phyloP scores from a whole-genome alignment of 2,888 invertebrate genomes.

The Nomada fabriciana region DNA sequence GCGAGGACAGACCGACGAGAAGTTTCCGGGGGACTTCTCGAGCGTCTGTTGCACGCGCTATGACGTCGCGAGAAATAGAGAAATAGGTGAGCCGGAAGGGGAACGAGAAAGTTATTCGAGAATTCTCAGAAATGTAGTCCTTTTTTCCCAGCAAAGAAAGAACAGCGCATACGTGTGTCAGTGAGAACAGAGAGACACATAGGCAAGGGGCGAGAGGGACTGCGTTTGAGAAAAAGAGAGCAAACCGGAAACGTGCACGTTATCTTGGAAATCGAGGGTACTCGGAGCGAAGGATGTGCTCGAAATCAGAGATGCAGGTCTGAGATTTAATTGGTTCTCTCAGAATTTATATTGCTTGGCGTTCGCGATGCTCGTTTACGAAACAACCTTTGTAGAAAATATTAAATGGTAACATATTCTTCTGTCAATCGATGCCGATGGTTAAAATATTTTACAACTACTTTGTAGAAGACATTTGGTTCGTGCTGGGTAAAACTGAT shows the following conservation, averaged over 20 bases:
- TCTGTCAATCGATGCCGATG: no score
- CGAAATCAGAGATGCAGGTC: constrained; percentile 8
- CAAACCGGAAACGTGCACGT: not conserved
- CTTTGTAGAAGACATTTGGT: no score
- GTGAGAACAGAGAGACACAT: not conserved
- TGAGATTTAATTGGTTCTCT: constrained; percentile 34
- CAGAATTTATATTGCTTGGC: not conserved
- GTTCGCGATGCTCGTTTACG: not conserved
- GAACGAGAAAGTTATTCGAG: constrained; percentile 64
- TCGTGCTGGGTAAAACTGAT: no score
- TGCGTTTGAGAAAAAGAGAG: not conserved
- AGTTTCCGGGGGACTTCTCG: constrained; percentile 36
- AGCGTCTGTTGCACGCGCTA: constrained; percentile 28
- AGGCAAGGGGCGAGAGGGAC: not conserved
- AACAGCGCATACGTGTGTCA: constrained; percentile 23
- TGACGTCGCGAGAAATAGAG: constrained; percentile 61
- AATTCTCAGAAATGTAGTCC: constrained; percentile 63
- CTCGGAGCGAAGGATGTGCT: constrained; percentile 21
- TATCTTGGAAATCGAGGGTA: constrained; percentile 18
- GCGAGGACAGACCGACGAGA: constrained; percentile 1
- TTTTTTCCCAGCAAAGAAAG: constrained; percentile 23
- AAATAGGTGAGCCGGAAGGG: constrained; percentile 55
- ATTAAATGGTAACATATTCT: no score
- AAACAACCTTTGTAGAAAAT: not conserved
- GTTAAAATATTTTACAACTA: no score